A percentile compares a stretch with the other conserved stretches of the same genome.
These are phyloP conservation scores for Danio albolineatus DNA, from an alignment of 2,797 vertebrate genomes.

Conservation along the genomic window DNA sequence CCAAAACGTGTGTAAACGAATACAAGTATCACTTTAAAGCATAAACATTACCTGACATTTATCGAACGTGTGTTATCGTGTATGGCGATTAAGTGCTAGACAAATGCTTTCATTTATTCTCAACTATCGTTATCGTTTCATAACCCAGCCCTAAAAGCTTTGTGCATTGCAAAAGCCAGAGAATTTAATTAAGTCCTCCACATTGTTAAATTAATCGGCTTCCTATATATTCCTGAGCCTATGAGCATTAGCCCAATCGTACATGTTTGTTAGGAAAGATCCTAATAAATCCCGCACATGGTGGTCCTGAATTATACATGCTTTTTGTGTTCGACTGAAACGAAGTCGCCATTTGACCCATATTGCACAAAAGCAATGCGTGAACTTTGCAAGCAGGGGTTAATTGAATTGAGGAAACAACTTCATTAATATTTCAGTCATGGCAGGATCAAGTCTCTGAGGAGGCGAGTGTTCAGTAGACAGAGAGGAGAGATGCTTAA, in stretches of 20 bases:
- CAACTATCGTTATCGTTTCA: too few relatives aligned
- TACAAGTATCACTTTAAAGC: too few relatives aligned
- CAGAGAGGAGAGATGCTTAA: conserved; percentile 32
- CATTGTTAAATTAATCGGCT: background rate
- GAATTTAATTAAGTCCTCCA: background rate
- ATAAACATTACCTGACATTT: too few relatives aligned
- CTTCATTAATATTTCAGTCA: conserved; percentile 75
- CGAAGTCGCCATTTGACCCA: conserved; percentile 69
- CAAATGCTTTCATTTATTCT: too few relatives aligned
- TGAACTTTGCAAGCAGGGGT: conserved; percentile 78
- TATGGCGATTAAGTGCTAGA: too few relatives aligned
- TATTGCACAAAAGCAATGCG: conserved; percentile 77
- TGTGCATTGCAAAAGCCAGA: background rate
- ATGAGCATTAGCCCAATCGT: background rate
- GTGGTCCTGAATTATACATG: background rate
- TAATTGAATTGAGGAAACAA: conserved; percentile 81
- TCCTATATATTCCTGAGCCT: background rate
- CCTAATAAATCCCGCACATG: background rate
- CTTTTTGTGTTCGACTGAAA: conserved; percentile 27
- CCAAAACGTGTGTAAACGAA: too few relatives aligned
- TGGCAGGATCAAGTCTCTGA: conserved; percentile 66
- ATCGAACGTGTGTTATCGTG: too few relatives aligned
- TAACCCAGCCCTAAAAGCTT: background rate
- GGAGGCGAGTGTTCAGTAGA: conserved; percentile 61
- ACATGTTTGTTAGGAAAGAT: background rate